phyloP scores from a whole-genome alignment of 1,140 invertebrate genomes.

The Glossosoma conforme region DNA sequence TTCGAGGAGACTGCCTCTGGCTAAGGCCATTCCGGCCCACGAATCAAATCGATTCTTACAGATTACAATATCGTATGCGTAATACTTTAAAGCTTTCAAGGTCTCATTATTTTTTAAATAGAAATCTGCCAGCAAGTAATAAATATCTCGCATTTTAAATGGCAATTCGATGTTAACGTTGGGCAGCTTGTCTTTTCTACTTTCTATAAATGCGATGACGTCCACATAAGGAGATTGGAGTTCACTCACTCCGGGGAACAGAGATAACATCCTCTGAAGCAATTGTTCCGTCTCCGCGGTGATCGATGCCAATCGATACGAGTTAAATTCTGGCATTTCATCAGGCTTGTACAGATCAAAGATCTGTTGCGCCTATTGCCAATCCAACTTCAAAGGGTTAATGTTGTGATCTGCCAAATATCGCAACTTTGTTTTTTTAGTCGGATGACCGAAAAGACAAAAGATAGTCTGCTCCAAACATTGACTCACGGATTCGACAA shows the following conservation, averaged over 20 bases:
- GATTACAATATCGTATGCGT: slow-evolving; percentile 74
- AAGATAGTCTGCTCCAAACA: slow-evolving; percentile 84
- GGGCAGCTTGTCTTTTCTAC: slow-evolving; percentile 52
- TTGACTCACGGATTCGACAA: slow-evolving; percentile 59
- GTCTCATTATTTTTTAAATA: slow-evolving; percentile 84
- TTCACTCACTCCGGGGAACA: slow-evolving; percentile 66
- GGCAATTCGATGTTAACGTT: slow-evolving; percentile 45
- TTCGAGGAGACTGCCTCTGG: slow-evolving; percentile 74
- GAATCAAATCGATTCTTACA: slow-evolving; percentile 79
- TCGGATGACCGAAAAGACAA: slow-evolving; percentile 83
- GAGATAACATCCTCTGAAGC: slow-evolving; percentile 66
- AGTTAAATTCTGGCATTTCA: slow-evolving; percentile 78
- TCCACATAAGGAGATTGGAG: slow-evolving; percentile 55
- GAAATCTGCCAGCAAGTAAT: slow-evolving; percentile 86
- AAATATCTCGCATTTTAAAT: slow-evolving; percentile 65
- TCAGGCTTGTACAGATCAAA: slow-evolving; percentile 82
- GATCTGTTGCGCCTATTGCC: slow-evolving; percentile 70
- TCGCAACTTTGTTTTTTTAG: slow-evolving; percentile 66
- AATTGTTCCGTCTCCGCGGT: slow-evolving; percentile 71
- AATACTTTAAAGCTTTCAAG: slow-evolving; percentile 74
- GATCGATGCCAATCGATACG: slow-evolving; percentile 66
- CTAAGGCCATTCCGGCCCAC: slow-evolving; percentile 86
- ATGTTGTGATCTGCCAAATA: slow-evolving; percentile 78
- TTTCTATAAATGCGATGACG: slow-evolving; percentile 63
- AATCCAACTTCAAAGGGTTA: slow-evolving; percentile 65